Base-by-base conservation (phyloP, 2,888 invertebrate species). In the Digitonthophagus gazella region DNA sequence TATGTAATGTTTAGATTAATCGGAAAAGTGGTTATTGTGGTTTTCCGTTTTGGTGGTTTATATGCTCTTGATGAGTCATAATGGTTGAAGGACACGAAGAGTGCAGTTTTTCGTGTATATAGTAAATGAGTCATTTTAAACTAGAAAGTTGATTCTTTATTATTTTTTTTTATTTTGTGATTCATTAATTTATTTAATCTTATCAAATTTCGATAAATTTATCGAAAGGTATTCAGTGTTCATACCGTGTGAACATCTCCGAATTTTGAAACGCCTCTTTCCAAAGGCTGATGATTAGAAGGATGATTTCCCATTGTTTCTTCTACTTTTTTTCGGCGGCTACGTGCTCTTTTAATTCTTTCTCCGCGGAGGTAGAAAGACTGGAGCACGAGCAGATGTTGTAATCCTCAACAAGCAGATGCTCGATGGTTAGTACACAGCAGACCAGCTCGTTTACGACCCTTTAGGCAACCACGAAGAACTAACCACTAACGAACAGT, bases 221-320 rank as follows among this genome's bases (percentile, higher is more conserved):
- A 44, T 44, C 28, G 6, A 44, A 11, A 44, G 6, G 3, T 3
- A n/a, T n/a, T n/a, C n/a, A n/a, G 19, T 67, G 44, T 54, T 80
- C 82, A 74, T 82, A 83, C 83, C 82, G 81, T 75, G 69, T 80
- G 76, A 57, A 80, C 77, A 79, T 83, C 83, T 67, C 83, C 83
- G 72, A 82, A 83, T 77, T 81, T 82, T 55, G 84, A 85, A 15
- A 71, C 72, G 73, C 87, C 89, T 82, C 90, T 87, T 81, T 93
- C 93, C 82, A 93, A 86, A 76, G 93, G 93, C 83, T 92, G 91
- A 83, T 93, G 93, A 79, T 92, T 91, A 76, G 93, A 93, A 79
- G 92, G 91, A 84, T 92, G 92, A 83, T 93, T 93, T 79, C 93
- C 93, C 93, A 93, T 93, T 76, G 0, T 67, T 58, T 22, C 5